Base-by-base conservation (phyloP, 2,888 invertebrate genomes). In the Notodonta dromedarius region DNA sequence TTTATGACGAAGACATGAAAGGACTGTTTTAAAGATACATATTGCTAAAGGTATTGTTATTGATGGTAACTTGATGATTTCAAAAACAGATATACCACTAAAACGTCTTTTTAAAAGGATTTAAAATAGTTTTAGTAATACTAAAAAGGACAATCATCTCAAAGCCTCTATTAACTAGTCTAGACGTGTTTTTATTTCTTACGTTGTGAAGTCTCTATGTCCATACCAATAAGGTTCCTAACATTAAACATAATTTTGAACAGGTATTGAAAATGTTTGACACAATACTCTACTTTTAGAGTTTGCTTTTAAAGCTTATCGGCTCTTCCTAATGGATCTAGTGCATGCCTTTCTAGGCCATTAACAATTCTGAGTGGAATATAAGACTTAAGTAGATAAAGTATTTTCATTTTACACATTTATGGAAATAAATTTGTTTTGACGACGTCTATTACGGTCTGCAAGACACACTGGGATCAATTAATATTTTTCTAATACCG, bases 241-340 rank as follows among this genome's bases (percentile, higher is more conserved):
- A 59, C 63, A 67, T 60, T 65, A 76, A 78, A 79, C 73, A 77
- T 74, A 80, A 80, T 79, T 71, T 76, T 80, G 69, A 80, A 70
- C 63, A 68, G 71, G 68, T 71, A 73, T 78, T 75, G 73, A 74
- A 77, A 78, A 78, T 74, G 71, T 72, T 73, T 62, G 60, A 67
- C 42, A 76, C 67, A 58, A 66, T 72, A 70, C 56, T 12, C 24
- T 66, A 63, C 64, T 70, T 66, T 66, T 60, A 56, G 60, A 65
- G 66, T 74, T 71, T 71, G 67, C 68, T 66, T 65, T 24, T 42
- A 67, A 68, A 67, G 67, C 69, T 69, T 76, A 74, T 71, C 74
- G 74, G 66, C 60, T 58, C 8, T 55, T 55, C 35, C 53, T 53
- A 53, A 53, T 53, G 53, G 53, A 53, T 2, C 53, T 53, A 24